Conservation (phyloP, 2,113 vertebrate species). For the Pomatostomus ruficeps region DNA sequence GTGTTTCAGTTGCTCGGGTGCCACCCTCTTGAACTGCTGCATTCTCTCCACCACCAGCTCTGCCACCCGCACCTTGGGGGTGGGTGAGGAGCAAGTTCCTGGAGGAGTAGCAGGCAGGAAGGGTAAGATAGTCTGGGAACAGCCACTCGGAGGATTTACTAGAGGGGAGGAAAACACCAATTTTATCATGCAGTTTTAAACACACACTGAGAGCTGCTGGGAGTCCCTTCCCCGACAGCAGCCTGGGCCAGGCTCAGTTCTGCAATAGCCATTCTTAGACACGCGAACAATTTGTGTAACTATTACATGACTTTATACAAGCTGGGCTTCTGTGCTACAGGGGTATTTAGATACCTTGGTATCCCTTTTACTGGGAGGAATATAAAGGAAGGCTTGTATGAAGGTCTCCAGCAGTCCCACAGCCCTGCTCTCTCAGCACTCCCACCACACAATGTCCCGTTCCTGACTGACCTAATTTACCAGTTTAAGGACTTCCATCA, state of each 20-base stretch:
- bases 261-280: neutral
- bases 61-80: constrained; percentile 31
- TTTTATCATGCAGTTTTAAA: neutral
- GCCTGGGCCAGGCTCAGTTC: neutral
- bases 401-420: neutral
- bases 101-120: neutral
- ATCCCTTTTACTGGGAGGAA: neutral
- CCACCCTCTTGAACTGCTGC: constrained; percentile 84
- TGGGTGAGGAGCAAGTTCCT: neutral
- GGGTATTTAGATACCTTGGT: neutral
- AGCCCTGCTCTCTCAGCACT: neutral
- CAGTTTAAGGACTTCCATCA: neutral
- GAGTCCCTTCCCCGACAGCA: neutral
- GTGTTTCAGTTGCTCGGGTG: constrained; percentile 74
- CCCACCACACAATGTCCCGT: neutral
- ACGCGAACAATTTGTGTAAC: neutral
- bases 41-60: constrained; percentile 83
- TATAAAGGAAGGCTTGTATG: neutral
- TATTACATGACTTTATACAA: neutral
- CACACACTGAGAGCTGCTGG: neutral
- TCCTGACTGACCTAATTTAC: neutral
- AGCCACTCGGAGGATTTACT: neutral
- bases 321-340: neutral
- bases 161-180: neutral
- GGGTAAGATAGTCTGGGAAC: neutral